Conservation (phyloP, 2,113 vertebrate species). For the Eolophus roseicapilla region DNA sequence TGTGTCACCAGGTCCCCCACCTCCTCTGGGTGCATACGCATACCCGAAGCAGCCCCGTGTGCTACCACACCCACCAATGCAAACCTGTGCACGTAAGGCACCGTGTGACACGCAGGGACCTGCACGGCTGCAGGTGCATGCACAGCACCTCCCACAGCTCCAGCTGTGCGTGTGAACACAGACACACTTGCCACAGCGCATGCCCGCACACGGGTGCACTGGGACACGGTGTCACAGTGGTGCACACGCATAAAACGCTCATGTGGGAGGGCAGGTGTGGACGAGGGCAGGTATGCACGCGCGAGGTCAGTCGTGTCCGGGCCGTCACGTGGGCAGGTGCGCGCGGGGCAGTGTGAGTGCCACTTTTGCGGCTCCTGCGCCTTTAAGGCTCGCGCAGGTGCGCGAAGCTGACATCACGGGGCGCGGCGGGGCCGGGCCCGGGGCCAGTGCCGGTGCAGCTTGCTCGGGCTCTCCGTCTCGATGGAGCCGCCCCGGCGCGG, state of each 20-base stretch:
- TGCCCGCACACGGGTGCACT: no score
- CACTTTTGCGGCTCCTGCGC: neutral
- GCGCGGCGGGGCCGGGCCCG: neutral
- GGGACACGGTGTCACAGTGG: no score
- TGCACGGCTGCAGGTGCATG: no score
- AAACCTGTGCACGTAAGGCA: neutral
- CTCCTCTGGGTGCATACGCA: neutral
- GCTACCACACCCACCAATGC: neutral
- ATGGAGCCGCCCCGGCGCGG: conserved; percentile 68
- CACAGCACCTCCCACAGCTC: no score
- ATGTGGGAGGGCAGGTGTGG: no score
- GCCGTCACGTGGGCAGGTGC: neutral
- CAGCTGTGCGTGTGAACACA: no score
- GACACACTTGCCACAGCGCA: no score
- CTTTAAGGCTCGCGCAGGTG: neutral
- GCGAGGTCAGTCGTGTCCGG: rapidly evolving
- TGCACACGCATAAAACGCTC: no score
- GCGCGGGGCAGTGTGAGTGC: neutral
- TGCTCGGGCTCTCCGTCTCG: neutral
- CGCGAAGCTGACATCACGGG: neutral
- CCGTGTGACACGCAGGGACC: no score
- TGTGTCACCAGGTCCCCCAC: rapidly evolving
- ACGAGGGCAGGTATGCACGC: neutral
- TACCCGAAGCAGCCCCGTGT: neutral
- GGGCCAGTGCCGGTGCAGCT: neutral